A percentile compares a stretch with the other conserved stretches of the same genome.
Conservation (phyloP, 2,113 vertebrate genomes). For the Cranoglanis bouderius region DNA sequence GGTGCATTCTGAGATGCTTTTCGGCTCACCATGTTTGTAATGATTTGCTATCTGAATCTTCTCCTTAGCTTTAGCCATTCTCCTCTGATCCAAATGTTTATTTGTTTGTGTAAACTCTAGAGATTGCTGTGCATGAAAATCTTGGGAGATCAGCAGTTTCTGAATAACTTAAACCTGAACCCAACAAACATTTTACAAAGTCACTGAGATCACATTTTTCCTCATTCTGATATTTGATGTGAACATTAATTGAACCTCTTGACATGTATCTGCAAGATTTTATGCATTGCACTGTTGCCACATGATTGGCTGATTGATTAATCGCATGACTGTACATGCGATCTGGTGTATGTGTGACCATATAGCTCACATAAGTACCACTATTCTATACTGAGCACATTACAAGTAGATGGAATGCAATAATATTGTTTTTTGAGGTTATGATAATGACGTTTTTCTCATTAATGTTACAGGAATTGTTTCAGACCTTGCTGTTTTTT, state of each 20-base stretch:
- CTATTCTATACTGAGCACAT: neutral
- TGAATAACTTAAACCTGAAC: neutral
- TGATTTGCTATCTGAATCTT: neutral
- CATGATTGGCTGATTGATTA: conserved; percentile 3
- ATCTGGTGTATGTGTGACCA: neutral
- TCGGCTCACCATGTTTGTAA: neutral
- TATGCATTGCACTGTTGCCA: neutral
- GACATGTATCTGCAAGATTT: neutral
- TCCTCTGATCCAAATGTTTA: neutral
- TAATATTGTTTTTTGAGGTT: neutral
- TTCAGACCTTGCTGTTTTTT: neutral
- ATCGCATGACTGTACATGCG: neutral
- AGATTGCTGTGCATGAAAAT: neutral
- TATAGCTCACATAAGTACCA: neutral
- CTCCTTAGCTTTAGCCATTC: neutral
- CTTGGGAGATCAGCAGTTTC: neutral
- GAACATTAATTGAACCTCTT: neutral
- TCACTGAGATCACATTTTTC: conserved; percentile 2
- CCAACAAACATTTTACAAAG: neutral
- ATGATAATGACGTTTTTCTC: neutral
- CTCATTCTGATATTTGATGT: neutral
- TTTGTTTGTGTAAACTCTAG: neutral
- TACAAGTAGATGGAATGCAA: neutral
- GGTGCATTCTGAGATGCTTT: neutral
- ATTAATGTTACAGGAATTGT: neutral